These are phyloP conservation scores for Charadrius vociferus DNA, from an alignment of 2,113 vertebrate species.

Conservation along the genomic window DNA sequence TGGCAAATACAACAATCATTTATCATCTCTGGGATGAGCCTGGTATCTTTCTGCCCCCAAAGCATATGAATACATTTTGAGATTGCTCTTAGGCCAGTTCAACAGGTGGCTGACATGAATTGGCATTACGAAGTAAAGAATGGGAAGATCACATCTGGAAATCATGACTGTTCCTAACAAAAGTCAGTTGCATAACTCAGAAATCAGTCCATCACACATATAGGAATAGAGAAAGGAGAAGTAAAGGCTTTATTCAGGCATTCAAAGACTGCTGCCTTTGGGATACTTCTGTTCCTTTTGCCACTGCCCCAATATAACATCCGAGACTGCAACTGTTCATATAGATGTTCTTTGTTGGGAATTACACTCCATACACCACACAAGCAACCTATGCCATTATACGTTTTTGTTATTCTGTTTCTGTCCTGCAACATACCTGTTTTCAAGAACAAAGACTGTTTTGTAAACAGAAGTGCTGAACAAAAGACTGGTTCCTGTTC, in stretches of 20 bases:
- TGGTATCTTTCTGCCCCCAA: not conserved
- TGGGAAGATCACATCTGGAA: not conserved
- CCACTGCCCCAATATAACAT: too few species aligned
- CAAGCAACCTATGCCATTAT: not conserved
- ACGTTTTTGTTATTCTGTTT: not conserved
- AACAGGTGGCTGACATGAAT: not conserved
- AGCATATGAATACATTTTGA: not conserved
- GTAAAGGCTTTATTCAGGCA: not conserved
- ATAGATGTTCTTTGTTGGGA: not conserved
- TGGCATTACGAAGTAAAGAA: not conserved
- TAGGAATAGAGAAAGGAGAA: not conserved
- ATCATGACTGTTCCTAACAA: not conserved
- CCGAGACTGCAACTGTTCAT: too few species aligned
- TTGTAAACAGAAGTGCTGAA: not conserved
- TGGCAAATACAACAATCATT: not conserved
- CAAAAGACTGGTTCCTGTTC: not conserved
- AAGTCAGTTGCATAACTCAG: not conserved
- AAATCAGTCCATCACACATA: not conserved
- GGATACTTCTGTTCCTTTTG: too few species aligned
- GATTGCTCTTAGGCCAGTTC: not conserved
- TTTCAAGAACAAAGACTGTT: not conserved
- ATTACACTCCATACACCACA: not conserved
- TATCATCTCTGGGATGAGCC: not conserved
- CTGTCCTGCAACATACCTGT: not conserved
- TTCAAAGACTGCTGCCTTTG: not conserved